Evolutionary conservation across 2,888 invertebrate genomes (phyloP).

Genomic region (Saturnia japonica): DNA sequence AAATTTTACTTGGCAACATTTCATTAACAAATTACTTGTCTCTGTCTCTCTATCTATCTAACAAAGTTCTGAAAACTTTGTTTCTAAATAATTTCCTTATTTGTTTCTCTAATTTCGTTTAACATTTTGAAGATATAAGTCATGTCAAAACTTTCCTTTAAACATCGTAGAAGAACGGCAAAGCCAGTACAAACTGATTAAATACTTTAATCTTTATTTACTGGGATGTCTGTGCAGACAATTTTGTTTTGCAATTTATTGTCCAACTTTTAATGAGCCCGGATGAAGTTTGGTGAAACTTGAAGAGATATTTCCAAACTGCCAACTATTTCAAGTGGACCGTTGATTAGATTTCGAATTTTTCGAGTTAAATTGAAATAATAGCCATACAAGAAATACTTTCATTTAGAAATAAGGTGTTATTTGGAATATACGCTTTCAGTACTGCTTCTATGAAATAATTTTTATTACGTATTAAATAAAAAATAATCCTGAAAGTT

Average conservation of each 20-base stretch:
- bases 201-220: constrained; percentile 79
- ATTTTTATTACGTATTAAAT: neutral
- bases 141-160: constrained; percentile 70
- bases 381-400: neutral
- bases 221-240: constrained; percentile 64
- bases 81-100: constrained; percentile 20
- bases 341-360: constrained; percentile 11
- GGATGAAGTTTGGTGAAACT: constrained; percentile 47
- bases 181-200: constrained; percentile 68
- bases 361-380: neutral
- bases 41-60: neutral
- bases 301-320: constrained; percentile 29
- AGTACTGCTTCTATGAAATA: neutral
- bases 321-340: constrained; percentile 27
- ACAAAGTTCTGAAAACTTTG: neutral
- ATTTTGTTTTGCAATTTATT: constrained; percentile 72
- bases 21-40: neutral
- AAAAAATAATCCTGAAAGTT: neutral
- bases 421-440: too few relatives aligned
- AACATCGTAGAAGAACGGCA: constrained; percentile 48
- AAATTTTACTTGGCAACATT: neutral
- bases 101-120: constrained; percentile 27
- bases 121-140: constrained; percentile 69
- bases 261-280: constrained; percentile 64
- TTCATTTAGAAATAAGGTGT: too few relatives aligned